These are phyloP conservation scores for Subacronicta megacephala DNA, from an alignment of 2,888 invertebrate genomes.

Conservation along the genomic window DNA sequence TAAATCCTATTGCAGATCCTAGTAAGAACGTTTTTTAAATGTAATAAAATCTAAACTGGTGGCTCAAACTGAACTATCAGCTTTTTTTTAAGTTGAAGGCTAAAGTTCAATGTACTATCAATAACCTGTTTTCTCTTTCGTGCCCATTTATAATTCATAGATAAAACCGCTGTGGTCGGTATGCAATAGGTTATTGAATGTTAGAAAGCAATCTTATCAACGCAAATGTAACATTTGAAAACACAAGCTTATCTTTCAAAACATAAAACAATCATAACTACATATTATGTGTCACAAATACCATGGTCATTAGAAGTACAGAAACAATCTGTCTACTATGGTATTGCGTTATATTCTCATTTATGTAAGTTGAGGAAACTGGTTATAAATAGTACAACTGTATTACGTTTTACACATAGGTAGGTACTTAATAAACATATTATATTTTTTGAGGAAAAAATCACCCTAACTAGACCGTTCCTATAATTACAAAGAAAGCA, in stretches of 20 bases:
- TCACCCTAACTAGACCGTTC: too few species aligned
- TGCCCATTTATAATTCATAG: constrained; percentile 20
- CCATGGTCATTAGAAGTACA: constrained; percentile 8
- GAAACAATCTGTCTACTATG: constrained; percentile 3
- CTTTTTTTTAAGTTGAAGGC: constrained; percentile 43
- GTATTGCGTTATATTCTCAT: background rate
- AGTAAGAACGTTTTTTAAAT: background rate
- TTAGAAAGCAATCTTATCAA: constrained; percentile 33
- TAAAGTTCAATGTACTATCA: constrained; percentile 29
- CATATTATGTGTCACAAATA: constrained; percentile 5
- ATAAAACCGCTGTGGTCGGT: constrained; percentile 13
- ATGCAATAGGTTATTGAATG: constrained; percentile 30
- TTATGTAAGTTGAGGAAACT: background rate
- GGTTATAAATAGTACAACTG: too few species aligned
- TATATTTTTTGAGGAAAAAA: too few species aligned
- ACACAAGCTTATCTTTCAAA: constrained; percentile 30
- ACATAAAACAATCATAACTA: constrained; percentile 20
- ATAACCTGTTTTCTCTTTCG: constrained; percentile 26
- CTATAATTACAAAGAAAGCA: too few species aligned
- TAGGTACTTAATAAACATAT: too few species aligned
- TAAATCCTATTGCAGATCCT: too few species aligned
- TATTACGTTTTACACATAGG: too few species aligned
- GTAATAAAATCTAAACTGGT: background rate
- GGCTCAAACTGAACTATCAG: background rate
- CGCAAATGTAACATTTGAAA: constrained; percentile 32